Base-by-base conservation (phyloP, 1,140 invertebrate species). In the Dendroctonus ponderosae region DNA sequence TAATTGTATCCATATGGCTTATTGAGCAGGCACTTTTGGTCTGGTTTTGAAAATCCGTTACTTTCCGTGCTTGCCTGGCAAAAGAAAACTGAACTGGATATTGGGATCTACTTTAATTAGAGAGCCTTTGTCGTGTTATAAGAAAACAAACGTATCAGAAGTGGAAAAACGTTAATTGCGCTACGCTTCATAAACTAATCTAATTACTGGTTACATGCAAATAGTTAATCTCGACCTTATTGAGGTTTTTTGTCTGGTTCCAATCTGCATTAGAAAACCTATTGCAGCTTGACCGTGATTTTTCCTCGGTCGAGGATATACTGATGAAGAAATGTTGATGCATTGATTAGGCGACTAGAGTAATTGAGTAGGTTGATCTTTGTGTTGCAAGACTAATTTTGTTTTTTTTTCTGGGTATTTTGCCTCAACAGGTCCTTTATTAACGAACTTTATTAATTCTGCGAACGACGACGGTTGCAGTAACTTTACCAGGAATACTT, bases 111-210 rank as follows among this genome's bases (percentile, higher is more conserved):
- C 3, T 26, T 26, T 26, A 26, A 26, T 3, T 26, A 26, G 26
- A 26, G 26, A 26, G 26, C 26, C 26, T 26, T 26, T 26, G 26
- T 26, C 26, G 26, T 26, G 26, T 26, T 26, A 26, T 26, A 26
- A 26, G 44, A 60, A 60, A 60, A 60, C 58, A 49, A 48, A 49
- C 14, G 50, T 6, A n/a, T 9, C 11, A 48, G 7, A 11, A 60
- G 9, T 12, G 4, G 12, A 60, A 60, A 58, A 60, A 60, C 42
- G 26, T 12, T 60, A 60, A 60, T 60, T 39, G n/a, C 43, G 43
- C 14, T 39, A 60, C 58, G 58, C 58, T 60, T 60, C 58, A 60
- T 49, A 60, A 60, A 60, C 8, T 60, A 60, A 60, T 60, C 58
- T 60, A 60, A 60, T 60, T 60, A 60, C 14, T 49, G 6, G 44